These are phyloP conservation scores for Trisateles emortualis DNA, from an alignment of 2,888 invertebrate species.

Conservation along the genomic window DNA sequence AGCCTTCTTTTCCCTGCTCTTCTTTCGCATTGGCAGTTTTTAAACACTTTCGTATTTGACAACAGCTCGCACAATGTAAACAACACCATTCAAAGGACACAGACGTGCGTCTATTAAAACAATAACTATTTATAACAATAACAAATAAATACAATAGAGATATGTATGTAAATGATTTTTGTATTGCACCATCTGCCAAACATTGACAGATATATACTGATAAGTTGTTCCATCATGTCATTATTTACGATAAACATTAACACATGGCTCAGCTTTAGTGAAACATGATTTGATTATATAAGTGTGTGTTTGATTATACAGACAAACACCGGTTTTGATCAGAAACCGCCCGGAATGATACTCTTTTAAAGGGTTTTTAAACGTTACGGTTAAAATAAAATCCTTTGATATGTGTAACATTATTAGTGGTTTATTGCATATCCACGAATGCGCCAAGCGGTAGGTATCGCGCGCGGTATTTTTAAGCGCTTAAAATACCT, in stretches of 20 bases:
- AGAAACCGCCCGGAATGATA: no score
- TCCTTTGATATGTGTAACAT: no score
- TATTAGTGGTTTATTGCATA: no score
- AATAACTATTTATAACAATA: constrained; percentile 50
- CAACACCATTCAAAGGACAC: constrained; percentile 68
- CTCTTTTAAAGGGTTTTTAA: no score
- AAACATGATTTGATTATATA: constrained; percentile 63
- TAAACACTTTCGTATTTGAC: constrained; percentile 76
- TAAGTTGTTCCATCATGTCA: constrained; percentile 63
- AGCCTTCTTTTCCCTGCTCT: constrained; percentile 82
- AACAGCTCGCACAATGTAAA: constrained; percentile 77
- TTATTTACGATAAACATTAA: constrained; percentile 81
- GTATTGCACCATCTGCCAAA: constrained; percentile 69
- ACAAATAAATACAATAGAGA: constrained; percentile 51
- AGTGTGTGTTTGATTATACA: constrained; percentile 57
- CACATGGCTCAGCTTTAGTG: constrained; percentile 65
- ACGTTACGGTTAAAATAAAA: no score
- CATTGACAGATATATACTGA: constrained; percentile 73
- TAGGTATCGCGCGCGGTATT: no score
- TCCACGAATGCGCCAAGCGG: no score
- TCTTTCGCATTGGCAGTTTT: constrained; percentile 84
- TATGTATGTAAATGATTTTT: constrained; percentile 58
- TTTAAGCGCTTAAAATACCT: no score
- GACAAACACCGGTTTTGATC: constrained; percentile 52
- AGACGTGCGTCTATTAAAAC: constrained; percentile 20